These are phyloP conservation scores for Gobius niger DNA, from an alignment of 2,113 vertebrate species.

Conservation along the genomic window DNA sequence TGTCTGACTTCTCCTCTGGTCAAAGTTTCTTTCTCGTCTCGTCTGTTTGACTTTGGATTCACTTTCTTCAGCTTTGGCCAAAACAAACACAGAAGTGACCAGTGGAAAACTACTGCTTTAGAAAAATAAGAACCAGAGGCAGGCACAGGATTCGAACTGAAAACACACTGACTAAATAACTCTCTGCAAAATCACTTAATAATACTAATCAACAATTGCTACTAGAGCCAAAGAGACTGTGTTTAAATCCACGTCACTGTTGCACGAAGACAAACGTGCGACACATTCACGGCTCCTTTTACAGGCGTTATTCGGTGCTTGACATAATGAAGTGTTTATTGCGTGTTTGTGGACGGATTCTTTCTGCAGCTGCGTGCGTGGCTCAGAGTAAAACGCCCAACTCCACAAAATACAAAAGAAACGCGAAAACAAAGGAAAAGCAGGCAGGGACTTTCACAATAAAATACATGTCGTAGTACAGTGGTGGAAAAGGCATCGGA, in stretches of 20 bases:
- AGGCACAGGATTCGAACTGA: too few species aligned
- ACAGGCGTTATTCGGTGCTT: too few species aligned
- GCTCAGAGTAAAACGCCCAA: neutral
- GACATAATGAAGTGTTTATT: too few species aligned
- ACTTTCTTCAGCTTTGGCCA: neutral
- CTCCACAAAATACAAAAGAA: neutral
- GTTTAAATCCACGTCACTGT: too few species aligned
- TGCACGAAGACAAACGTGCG: too few species aligned
- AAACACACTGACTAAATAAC: too few species aligned
- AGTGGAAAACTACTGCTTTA: neutral
- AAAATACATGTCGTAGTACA: neutral
- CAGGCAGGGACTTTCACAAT: neutral
- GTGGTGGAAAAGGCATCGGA: too few species aligned
- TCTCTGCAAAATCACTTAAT: too few species aligned
- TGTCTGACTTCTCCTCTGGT: neutral
- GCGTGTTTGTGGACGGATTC: neutral
- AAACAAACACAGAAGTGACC: neutral
- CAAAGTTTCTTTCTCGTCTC: neutral
- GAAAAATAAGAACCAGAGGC: too few species aligned
- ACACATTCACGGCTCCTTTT: too few species aligned
- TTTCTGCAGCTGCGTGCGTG: neutral
- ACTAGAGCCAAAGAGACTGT: too few species aligned
- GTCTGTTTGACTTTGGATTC: conserved; percentile 1
- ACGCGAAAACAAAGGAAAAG: neutral
- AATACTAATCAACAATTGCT: too few species aligned